A percentile compares a stretch with the other conserved stretches of the same genome.
phyloP scores from a whole-genome alignment of 1,140 invertebrate species.

The Solenopsis fugax region DNA sequence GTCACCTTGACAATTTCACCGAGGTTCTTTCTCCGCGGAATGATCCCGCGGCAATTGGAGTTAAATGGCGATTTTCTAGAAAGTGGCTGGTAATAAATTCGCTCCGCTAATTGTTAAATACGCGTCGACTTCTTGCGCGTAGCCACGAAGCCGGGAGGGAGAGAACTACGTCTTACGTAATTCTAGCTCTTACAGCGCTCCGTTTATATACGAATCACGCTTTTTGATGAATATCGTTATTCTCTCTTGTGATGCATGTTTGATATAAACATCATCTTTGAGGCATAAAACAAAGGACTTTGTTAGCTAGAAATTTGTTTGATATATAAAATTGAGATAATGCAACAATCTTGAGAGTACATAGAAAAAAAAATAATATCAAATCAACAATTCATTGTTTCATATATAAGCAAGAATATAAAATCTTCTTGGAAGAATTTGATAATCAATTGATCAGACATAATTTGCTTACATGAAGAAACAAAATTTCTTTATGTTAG shows the following conservation, averaged over 20 bases:
- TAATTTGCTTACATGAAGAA: too few relatives aligned
- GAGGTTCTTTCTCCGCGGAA: constrained; percentile 44
- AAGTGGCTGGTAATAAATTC: constrained; percentile 57
- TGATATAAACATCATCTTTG: background rate
- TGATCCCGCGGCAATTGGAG: constrained; percentile 48
- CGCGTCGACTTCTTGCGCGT: constrained; percentile 40
- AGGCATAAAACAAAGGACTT: background rate
- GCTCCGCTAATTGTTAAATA: constrained; percentile 56
- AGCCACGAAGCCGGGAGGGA: constrained; percentile 2
- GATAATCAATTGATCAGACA: too few relatives aligned
- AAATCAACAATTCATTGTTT: too few relatives aligned
- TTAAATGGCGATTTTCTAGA: constrained; percentile 68
- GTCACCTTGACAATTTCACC: constrained; percentile 60
- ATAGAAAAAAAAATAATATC: too few relatives aligned
- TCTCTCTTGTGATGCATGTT: background rate
- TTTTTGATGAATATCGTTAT: constrained; percentile 14
- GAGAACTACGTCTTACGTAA: constrained; percentile 13
- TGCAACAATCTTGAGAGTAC: background rate
- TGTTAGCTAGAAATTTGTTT: background rate
- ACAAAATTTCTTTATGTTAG: too few relatives aligned
- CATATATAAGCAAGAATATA: too few relatives aligned
- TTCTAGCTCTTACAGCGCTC: background rate
- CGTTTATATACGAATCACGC: background rate
- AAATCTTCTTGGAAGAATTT: too few relatives aligned
- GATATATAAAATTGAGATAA: background rate